phyloP scores from a whole-genome alignment of 2,888 invertebrate species.

The Andrena hattorfiana region DNA sequence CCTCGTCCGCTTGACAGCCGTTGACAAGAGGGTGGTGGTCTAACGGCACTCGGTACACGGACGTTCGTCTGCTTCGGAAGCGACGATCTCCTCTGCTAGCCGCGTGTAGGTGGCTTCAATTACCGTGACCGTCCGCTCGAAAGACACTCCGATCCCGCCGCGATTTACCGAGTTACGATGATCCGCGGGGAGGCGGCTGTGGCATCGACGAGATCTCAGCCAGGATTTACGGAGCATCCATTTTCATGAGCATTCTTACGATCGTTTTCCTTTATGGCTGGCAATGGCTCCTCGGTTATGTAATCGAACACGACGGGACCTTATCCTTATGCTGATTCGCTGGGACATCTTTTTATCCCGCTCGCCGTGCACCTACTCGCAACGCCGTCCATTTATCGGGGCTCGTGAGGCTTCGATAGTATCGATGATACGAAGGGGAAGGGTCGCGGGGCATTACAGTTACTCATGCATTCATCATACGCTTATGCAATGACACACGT shows the following conservation, averaged over 20 bases:
- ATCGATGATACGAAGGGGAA: constrained; percentile 41
- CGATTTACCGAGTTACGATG: constrained; percentile 54
- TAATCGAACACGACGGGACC: constrained; percentile 34
- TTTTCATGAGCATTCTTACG: constrained; percentile 32
- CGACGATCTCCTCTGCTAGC: constrained; percentile 43
- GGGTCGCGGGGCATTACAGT: constrained; percentile 53
- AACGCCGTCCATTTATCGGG: constrained; percentile 40
- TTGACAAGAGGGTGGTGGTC: constrained; percentile 72
- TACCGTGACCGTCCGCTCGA: constrained; percentile 50
- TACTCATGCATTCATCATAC: constrained; percentile 63
- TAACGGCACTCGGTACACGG: constrained; percentile 70
- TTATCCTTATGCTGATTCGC: constrained; percentile 6
- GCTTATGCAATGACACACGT: constrained; percentile 49
- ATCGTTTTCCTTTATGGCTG: constrained; percentile 44
- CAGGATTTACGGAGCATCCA: constrained; percentile 25
- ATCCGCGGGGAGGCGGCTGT: constrained; percentile 11
- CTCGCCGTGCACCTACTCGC: constrained; percentile 19
- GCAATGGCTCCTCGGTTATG: constrained; percentile 29
- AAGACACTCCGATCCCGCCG: constrained; percentile 40
- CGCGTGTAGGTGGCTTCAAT: constrained; percentile 69
- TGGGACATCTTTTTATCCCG: constrained; percentile 14
- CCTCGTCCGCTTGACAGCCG: constrained; percentile 64
- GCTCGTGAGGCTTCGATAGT: constrained; percentile 23
- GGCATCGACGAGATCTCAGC: constrained; percentile 9
- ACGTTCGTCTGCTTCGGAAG: constrained; percentile 64